These are phyloP conservation scores for Cranoglanis bouderius DNA, from an alignment of 2,113 vertebrate genomes.

Conservation along the genomic window DNA sequence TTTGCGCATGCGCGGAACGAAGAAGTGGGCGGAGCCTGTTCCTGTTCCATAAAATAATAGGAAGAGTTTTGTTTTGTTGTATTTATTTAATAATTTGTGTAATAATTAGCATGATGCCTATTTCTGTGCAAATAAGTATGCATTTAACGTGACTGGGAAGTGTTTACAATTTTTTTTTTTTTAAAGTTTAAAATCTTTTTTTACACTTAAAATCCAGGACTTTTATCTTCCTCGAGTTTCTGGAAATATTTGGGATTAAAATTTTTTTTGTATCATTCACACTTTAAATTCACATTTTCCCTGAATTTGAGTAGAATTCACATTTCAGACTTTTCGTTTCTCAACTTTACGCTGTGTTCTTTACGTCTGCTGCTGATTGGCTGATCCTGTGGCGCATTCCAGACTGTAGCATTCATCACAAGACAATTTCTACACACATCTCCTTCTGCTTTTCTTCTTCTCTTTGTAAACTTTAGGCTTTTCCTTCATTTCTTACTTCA, in stretches of 20 bases:
- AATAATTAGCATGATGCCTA: neutral
- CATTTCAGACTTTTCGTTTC: neutral
- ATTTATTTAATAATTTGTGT: neutral
- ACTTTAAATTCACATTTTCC: neutral
- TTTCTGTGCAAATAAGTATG: neutral
- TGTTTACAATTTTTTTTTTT: neutral
- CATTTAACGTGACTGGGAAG: neutral
- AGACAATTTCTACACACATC: neutral
- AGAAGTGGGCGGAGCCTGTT: slow-evolving; percentile 1
- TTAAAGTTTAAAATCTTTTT: neutral
- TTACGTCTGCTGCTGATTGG: neutral
- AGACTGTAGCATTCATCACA: too few relatives aligned
- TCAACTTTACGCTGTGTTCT: neutral
- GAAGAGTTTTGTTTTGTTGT: too few relatives aligned
- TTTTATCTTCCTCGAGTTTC: neutral
- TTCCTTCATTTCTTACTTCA: neutral
- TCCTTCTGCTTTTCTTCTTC: neutral
- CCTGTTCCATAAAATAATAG: neutral
- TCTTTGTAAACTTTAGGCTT: neutral
- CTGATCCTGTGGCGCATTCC: neutral
- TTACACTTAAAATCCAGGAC: neutral
- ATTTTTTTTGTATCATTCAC: neutral
- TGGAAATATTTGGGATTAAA: neutral
- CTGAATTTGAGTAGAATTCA: neutral
- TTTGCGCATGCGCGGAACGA: slow-evolving; percentile 38